phyloP scores from a whole-genome alignment of 2,888 invertebrate species.

The Cyclophora albipunctata region DNA sequence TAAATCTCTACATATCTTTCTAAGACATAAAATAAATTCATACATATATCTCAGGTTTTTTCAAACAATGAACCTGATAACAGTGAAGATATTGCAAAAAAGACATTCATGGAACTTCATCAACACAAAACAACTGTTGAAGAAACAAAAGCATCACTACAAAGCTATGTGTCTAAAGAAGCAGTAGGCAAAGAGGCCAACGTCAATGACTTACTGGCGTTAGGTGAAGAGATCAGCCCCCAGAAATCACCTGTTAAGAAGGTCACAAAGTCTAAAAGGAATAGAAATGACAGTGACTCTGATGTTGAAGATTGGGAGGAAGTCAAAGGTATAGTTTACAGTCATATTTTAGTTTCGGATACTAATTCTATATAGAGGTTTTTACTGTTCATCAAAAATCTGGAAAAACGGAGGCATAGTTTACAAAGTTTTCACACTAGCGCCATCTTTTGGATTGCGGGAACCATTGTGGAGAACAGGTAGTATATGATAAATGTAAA shows the following conservation, averaged over 20 bases:
- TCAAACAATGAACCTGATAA: constrained; percentile 42
- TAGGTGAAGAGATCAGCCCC: constrained; percentile 74
- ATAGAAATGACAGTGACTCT: constrained; percentile 68
- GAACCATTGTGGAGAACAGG: too few relatives aligned
- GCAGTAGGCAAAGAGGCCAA: constrained; percentile 39
- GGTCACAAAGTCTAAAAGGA: constrained; percentile 35
- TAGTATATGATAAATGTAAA: too few relatives aligned
- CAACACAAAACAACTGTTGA: constrained; percentile 77
- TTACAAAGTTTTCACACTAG: neutral
- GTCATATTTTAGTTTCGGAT: too few relatives aligned
- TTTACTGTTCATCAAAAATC: too few relatives aligned
- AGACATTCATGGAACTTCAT: constrained; percentile 73
- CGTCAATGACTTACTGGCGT: constrained; percentile 78
- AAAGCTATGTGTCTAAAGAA: constrained; percentile 56
- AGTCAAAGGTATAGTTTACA: constrained; percentile 72
- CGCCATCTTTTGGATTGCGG: too few relatives aligned
- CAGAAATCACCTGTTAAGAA: constrained; percentile 27
- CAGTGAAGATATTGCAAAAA: constrained; percentile 62
- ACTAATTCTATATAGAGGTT: too few relatives aligned
- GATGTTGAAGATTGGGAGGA: constrained; percentile 85
- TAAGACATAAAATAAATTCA: too few relatives aligned
- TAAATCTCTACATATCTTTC: too few relatives aligned
- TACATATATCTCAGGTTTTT: constrained; percentile 44
- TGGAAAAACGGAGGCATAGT: too few relatives aligned
- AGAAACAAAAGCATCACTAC: constrained; percentile 74